A percentile compares a stretch with the other conserved stretches of the same genome.
phyloP scores from a whole-genome alignment of 2,888 invertebrate genomes.

The Tromatobia lineatoria region DNA sequence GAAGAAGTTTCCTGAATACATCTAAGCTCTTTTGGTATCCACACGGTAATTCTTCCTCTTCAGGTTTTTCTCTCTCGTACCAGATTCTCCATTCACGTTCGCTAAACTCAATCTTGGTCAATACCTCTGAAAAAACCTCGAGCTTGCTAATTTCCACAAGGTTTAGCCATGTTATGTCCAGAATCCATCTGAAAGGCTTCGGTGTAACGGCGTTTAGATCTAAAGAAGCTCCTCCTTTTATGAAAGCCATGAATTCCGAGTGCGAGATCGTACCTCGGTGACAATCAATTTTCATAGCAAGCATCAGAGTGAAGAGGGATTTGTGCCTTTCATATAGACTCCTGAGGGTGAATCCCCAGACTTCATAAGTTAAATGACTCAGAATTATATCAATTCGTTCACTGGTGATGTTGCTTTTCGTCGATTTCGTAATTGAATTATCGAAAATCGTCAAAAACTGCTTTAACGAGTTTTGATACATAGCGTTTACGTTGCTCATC shows the following conservation, averaged over 20 bases:
- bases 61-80: conserved; percentile 97
- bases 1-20: conserved; percentile 93
- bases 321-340: conserved; percentile 98
- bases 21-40: conserved; percentile 95
- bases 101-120: conserved; percentile 93
- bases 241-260: conserved; percentile 97
- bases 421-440: conserved; percentile 96
- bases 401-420: conserved; percentile 93
- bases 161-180: conserved; percentile 98
- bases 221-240: conserved; percentile 98
- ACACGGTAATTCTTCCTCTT: conserved; percentile 96
- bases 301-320: conserved; percentile 95
- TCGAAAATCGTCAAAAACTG: conserved; percentile 98
- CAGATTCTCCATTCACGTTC: conserved; percentile 96
- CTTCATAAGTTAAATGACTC: conserved; percentile 95
- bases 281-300: conserved; percentile 98
- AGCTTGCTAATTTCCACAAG: conserved; percentile 96
- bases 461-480: conserved; percentile 98
- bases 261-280: conserved; percentile 93
- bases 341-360: conserved; percentile 96
- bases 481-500: conserved; percentile 98
- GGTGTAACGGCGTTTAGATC: conserved; percentile 97
- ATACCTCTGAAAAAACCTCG: conserved; percentile 91
- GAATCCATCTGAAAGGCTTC: conserved; percentile 97
- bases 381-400: conserved; percentile 96